Evolutionary conservation across 2,888 invertebrate species (phyloP).

Genomic region (Tolmerus cingulatus): DNA sequence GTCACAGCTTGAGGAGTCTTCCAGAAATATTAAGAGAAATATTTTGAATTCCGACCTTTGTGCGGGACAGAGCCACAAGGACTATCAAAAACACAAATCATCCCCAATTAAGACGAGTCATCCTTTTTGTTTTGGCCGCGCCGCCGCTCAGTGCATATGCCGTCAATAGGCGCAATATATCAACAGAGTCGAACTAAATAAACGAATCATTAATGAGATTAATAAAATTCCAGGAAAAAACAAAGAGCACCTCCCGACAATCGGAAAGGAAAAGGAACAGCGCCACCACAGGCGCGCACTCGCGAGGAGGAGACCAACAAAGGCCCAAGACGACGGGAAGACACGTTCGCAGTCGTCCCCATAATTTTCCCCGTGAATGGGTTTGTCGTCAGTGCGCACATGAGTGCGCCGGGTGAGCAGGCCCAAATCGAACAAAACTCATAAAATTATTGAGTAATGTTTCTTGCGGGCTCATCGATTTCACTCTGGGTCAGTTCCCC

Average conservation of each 20-base stretch:
- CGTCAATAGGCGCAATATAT: constrained; percentile 8
- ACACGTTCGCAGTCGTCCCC: not conserved
- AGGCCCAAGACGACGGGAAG: not conserved
- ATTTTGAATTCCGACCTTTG: not conserved
- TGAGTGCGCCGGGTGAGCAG: not conserved
- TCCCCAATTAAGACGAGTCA: constrained; percentile 39
- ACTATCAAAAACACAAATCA: constrained; percentile 14
- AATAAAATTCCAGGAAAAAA: constrained; percentile 35
- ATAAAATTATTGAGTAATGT: constrained; percentile 38
- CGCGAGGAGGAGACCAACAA: not conserved
- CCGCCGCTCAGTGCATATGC: not conserved
- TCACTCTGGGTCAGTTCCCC: constrained; percentile 34
- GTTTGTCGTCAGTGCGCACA: constrained; percentile 3
- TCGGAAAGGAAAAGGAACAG: not conserved
- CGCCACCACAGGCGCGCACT: not conserved
- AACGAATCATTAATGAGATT: constrained; percentile 39
- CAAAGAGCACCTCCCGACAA: constrained; percentile 10
- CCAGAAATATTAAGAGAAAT: not conserved
- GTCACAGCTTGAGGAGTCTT: not conserved
- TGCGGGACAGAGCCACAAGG: not conserved
- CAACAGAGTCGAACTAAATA: not conserved
- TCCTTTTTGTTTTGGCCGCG: constrained; percentile 23
- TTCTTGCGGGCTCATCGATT: constrained; percentile 34
- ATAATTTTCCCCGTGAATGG: constrained; percentile 7
- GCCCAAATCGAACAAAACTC: constrained; percentile 31